Percentiles rank a stretch among this genome's conserved stretches.
These are phyloP conservation scores for Epinotia bilunana DNA, from an alignment of 2,888 invertebrate species.

Conservation along the genomic window DNA sequence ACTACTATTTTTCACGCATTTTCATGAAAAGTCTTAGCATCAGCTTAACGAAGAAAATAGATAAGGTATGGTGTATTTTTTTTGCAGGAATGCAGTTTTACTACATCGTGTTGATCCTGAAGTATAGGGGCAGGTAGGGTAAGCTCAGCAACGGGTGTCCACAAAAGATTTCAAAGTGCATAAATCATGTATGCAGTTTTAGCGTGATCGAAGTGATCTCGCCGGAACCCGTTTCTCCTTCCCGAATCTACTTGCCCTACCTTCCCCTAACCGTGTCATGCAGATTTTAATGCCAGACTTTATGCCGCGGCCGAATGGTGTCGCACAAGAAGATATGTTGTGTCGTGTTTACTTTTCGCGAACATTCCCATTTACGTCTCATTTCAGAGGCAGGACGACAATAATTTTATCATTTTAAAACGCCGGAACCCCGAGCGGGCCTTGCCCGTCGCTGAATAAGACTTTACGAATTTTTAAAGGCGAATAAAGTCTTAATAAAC, in stretches of 20 bases:
- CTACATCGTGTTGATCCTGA: conserved; percentile 9
- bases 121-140: background rate
- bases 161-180: too few species aligned
- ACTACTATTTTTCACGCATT: background rate
- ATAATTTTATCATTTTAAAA: conserved; percentile 80
- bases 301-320: conserved; percentile 74
- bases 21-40: too few species aligned
- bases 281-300: conserved; percentile 71
- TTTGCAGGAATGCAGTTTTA: conserved; percentile 2
- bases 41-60: too few species aligned
- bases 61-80: background rate
- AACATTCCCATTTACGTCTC: conserved; percentile 77
- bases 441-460: conserved; percentile 70
- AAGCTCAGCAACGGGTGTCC: too few species aligned
- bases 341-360: conserved; percentile 67
- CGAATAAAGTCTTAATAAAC: conserved; percentile 81
- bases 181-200: too few species aligned
- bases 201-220: background rate
- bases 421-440: conserved; percentile 71
- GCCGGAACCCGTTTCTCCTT: background rate
- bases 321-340: conserved; percentile 71
- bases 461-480: conserved; percentile 81
- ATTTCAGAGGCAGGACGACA: conserved; percentile 68
- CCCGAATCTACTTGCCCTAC: background rate
- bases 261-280: conserved; percentile 52